These are phyloP conservation scores for Zele albiditarsus DNA, from an alignment of 2,888 invertebrate genomes.

Conservation along the genomic window DNA sequence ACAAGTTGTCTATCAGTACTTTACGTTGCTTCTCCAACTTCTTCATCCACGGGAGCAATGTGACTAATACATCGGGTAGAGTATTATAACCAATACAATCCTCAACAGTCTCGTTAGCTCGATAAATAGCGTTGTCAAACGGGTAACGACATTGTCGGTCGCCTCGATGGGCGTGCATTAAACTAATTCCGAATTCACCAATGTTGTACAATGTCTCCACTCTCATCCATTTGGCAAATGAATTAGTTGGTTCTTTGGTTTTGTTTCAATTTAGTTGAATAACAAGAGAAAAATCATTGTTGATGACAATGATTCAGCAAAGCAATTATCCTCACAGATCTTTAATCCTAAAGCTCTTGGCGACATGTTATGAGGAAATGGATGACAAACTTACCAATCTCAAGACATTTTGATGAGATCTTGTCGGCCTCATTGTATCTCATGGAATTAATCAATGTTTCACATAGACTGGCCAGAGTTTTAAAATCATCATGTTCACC, in stretches of 20 bases:
- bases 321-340: not conserved
- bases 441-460: slow-evolving; percentile 55
- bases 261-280: not conserved
- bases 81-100: slow-evolving; percentile 65
- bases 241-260: slow-evolving; percentile 59
- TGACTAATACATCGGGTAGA: slow-evolving; percentile 51
- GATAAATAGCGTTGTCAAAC: slow-evolving; percentile 58
- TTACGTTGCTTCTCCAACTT: slow-evolving; percentile 52
- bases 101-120: slow-evolving; percentile 63
- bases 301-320: not conserved
- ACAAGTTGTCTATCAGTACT: slow-evolving; percentile 55
- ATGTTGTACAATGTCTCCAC: slow-evolving; percentile 61
- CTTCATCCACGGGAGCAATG: slow-evolving; percentile 62
- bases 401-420: slow-evolving; percentile 58
- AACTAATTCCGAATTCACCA: slow-evolving; percentile 62
- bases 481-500: slow-evolving; percentile 55
- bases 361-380: not conserved
- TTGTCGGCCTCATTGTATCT: slow-evolving; percentile 58
- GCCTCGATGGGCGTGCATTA: slow-evolving; percentile 63
- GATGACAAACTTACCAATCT: slow-evolving; percentile 57
- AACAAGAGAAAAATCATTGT: not conserved
- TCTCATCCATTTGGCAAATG: slow-evolving; percentile 58
- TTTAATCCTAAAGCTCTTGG: not conserved
- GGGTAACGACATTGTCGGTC: slow-evolving; percentile 49
- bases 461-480: slow-evolving; percentile 59